Evolutionary conservation across 1,140 invertebrate species (phyloP).

Genomic region (Hycleus cichorii): DNA sequence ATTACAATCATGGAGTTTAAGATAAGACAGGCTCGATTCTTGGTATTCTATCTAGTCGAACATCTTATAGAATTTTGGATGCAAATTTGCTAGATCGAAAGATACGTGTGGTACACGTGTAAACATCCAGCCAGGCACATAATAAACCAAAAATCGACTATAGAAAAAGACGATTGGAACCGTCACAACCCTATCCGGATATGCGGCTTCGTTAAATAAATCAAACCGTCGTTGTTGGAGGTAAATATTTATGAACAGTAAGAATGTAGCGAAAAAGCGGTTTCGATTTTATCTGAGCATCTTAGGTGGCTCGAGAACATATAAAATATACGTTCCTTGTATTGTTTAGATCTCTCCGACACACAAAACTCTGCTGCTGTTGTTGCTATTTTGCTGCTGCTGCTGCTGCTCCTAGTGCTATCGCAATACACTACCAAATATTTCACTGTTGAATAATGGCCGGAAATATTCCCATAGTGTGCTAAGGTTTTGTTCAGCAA

Average conservation of each 20-base stretch:
- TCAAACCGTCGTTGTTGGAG: constrained; percentile 19
- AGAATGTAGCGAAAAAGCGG: constrained; percentile 23
- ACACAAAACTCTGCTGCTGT: too few species aligned
- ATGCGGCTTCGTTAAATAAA: constrained; percentile 22
- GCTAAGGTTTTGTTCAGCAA: too few species aligned
- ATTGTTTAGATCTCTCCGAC: neutral
- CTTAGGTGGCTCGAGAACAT: constrained; percentile 18
- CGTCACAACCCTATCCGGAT: constrained; percentile 12
- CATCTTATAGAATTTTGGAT: too few species aligned
- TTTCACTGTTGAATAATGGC: too few species aligned
- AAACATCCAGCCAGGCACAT: constrained; percentile 18
- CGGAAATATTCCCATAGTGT: too few species aligned
- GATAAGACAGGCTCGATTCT: too few species aligned
- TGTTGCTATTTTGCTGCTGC: too few species aligned
- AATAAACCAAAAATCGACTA: constrained; percentile 13
- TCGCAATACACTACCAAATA: too few species aligned
- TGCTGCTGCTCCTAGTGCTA: too few species aligned
- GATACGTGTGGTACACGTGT: constrained; percentile 16
- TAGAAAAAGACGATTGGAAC: too few species aligned
- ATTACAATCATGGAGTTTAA: too few species aligned
- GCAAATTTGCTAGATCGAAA: constrained; percentile 5
- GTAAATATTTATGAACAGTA: constrained; percentile 26
- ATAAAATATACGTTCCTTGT: constrained; percentile 11
- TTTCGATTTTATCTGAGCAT: constrained; percentile 21
- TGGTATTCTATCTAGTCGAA: too few species aligned